A percentile compares a stretch with the other conserved stretches of the same genome.
Conservation (phyloP, 1,140 invertebrate genomes). For the Neocloeon triangulifer region DNA sequence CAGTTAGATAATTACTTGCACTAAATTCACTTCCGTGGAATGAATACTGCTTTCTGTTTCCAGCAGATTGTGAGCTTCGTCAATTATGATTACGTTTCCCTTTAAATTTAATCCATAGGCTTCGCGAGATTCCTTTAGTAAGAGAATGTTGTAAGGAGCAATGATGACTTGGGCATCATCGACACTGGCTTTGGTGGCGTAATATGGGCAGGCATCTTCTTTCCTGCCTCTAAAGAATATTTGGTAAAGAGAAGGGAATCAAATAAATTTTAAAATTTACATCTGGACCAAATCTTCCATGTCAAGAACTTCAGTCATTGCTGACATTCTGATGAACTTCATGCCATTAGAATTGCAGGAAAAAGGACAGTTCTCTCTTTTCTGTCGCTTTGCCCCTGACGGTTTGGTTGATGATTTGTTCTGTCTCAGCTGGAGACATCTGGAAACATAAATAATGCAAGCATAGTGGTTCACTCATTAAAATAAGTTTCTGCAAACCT, state of each 20-base stretch:
- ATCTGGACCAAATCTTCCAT: slow-evolving; percentile 67
- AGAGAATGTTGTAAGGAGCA: slow-evolving; percentile 67
- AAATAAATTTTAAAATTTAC: too few relatives aligned
- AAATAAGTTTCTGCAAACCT: slow-evolving; percentile 19
- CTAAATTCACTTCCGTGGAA: slow-evolving; percentile 51
- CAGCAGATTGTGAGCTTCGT: slow-evolving; percentile 93
- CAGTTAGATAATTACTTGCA: too few relatives aligned
- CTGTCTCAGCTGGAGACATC: slow-evolving; percentile 8
- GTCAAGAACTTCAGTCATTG: slow-evolving; percentile 53
- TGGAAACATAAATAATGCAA: not conserved
- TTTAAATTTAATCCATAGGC: slow-evolving; percentile 64
- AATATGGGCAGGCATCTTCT: slow-evolving; percentile 73
- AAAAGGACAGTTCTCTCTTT: slow-evolving; percentile 7
- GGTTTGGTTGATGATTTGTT: slow-evolving; percentile 26
- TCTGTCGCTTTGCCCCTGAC: slow-evolving; percentile 32
- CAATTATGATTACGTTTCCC: slow-evolving; percentile 74
- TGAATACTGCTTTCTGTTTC: slow-evolving; percentile 77
- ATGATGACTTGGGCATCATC: slow-evolving; percentile 60
- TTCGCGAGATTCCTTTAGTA: slow-evolving; percentile 67
- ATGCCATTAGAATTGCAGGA: slow-evolving; percentile 32
- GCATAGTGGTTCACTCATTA: too few relatives aligned
- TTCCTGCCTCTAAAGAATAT: slow-evolving; percentile 43
- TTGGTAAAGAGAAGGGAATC: too few relatives aligned
- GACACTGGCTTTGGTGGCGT: slow-evolving; percentile 55
- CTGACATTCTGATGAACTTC: slow-evolving; percentile 31